A percentile compares a stretch with the other conserved stretches of the same genome.
phyloP scores from a whole-genome alignment of 2,113 vertebrate genomes.

The Engraulis encrasicolus region DNA sequence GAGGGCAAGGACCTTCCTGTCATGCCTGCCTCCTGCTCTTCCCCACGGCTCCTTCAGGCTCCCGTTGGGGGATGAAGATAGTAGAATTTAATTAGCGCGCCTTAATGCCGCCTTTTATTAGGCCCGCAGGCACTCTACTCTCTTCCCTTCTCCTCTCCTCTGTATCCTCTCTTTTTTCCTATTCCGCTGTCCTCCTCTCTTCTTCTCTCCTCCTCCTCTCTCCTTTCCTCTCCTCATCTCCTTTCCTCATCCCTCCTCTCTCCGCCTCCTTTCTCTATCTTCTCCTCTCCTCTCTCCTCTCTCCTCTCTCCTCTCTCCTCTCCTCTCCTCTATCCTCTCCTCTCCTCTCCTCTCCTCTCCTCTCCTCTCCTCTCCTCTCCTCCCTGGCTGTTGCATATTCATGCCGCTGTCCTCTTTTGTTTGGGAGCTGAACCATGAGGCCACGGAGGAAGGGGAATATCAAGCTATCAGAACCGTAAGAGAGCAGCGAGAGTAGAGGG shows the following conservation, averaged over 20 bases:
- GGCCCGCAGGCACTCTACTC: conserved; percentile 46
- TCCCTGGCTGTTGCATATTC: conserved; percentile 49
- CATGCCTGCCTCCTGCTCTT: conserved; percentile 40
- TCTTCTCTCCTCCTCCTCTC: no score
- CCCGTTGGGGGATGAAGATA: conserved; percentile 44
- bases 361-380: conserved; percentile 23
- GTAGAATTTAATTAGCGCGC: conserved; percentile 52
- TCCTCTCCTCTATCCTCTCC: no score
- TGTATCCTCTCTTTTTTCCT: no score
- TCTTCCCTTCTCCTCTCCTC: no score
- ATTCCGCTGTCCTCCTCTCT: no score
- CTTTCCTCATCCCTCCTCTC: no score
- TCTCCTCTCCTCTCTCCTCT: no score
- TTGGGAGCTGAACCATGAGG: conserved; percentile 44
- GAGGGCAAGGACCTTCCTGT: conserved; percentile 18
- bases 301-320: no score
- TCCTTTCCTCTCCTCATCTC: no score
- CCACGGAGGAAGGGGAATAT: background rate
- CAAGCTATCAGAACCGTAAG: background rate
- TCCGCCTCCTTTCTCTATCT: no score
- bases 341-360: no score
- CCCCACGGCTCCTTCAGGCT: conserved; percentile 27
- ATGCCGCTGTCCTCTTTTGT: conserved; percentile 54
- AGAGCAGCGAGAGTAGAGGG: background rate
- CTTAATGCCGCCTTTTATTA: conserved; percentile 54